Conservation (phyloP, 2,113 vertebrate genomes). For the Sturnira hondurensis region DNA sequence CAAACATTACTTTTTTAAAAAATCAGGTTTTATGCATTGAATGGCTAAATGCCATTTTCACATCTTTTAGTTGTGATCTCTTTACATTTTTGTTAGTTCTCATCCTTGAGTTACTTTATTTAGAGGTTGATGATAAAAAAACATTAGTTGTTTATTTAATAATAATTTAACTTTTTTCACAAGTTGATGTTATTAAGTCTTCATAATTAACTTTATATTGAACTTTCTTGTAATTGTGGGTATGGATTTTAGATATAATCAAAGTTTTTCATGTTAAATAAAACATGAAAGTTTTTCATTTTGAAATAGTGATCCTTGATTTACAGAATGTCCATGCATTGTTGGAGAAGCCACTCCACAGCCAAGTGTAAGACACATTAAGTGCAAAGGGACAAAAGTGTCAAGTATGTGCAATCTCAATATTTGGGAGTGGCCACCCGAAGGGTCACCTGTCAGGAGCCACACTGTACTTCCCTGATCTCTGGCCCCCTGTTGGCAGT, state of each 20-base stretch:
- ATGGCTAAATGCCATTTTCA: not conserved
- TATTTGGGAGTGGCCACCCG: not conserved
- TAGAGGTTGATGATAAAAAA: not conserved
- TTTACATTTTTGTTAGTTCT: not conserved
- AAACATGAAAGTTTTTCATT: not conserved
- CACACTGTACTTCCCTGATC: not conserved
- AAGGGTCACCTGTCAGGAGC: not conserved
- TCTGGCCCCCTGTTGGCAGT: not conserved
- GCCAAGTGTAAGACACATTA: not conserved
- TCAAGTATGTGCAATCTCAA: not conserved
- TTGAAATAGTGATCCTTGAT: not conserved
- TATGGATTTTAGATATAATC: not conserved
- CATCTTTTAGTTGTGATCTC: not conserved
- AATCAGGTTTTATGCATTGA: not conserved
- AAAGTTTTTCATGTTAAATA: not conserved
- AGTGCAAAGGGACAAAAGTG: not conserved
- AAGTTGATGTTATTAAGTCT: not conserved
- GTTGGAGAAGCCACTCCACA: not conserved
- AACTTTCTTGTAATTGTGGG: not conserved
- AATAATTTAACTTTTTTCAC: not conserved
- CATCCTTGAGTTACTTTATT: not conserved
- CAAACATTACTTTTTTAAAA: not conserved
- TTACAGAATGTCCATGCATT: not conserved
- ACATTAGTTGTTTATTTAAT: not conserved
- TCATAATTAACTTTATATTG: conserved; percentile 2